Evolutionary conservation across 2,113 vertebrate species (phyloP), one percentile per base, ranked within the genome.

Genomic region (Chaenogobius annularis): DNA sequence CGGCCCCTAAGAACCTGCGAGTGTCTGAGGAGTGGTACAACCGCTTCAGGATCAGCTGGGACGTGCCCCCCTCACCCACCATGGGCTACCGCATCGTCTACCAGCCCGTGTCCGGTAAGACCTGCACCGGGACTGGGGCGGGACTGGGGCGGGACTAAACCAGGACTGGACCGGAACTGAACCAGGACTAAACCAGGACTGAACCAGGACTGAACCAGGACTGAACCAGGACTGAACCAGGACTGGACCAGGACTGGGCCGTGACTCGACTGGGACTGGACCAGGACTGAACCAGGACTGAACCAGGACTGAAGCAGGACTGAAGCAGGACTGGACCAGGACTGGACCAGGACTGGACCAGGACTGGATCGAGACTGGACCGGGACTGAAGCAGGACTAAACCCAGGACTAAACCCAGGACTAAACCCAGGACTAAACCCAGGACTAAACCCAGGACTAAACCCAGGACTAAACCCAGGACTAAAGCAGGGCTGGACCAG

Each of bases 1-100:
- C 93, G 35, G 94, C 95, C 37, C 97, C 98, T 0, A 92, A 79
- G 71, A 96, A 96, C 69, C 87, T 99, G 0, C 93, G 93, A 0
- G 95, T 98, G 2, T 98, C 96, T 0, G 98, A 99, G 50, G 95
- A 99, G 74, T 99, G 98, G 98, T 99, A 98, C 87, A 98, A 98
- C 78, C 94, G 95, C 20, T 91, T 99, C 71, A 94, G 97, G 3
- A 96, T 99, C 86, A 95, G 94, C 15, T 99, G 98, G 98, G 95
- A 97, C 20, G 86, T 93, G 0, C 96, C 98, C 0, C 89, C 95
- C 0, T 93, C 95, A 0, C 93, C 95, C 1, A 95, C 95, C 2
- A 95, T 96, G 93, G 98, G 98, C 10, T 99, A 98, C 86, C 92
- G 96, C 58, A 94, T 99, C 17, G 93, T 98, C 65, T 99, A 99